Evolutionary conservation across 2,888 invertebrate species (phyloP), one percentile per base, ranked within the genome.

Genomic region (Dexiosoma caninum): DNA sequence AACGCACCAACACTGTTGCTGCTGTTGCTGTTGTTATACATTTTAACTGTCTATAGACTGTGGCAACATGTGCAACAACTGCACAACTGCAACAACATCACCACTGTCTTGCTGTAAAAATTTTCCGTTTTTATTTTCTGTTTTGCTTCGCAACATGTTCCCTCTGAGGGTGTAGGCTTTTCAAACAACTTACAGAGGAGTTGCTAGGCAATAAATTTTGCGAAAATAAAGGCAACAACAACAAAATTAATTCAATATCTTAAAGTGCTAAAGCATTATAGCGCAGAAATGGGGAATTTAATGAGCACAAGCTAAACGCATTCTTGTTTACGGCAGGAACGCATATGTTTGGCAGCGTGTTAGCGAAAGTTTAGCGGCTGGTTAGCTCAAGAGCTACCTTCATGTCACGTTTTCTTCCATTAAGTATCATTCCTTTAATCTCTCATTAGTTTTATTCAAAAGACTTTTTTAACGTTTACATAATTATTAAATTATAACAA

Each of bases 151-250:
- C 19, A 37, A 35, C 70, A 59, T 79, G 59, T 79, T 75, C 66
- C 21, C 64, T 75, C 70, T 19, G 79, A 79, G 79, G 79, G 79
- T 75, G 79, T 79, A 79, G 79, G 79, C 59, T 70, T 69, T 67
- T 71, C 62, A 12, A 59, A 37, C 57, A 51, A 60, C 40, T 10
- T 79, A 64, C 75, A 75, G 69, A 79, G 75, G 64, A 75, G 75
- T 75, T 62, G 19, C 59, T 51, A 53, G 42, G 71, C 71, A 51
- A 72, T 72, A 51, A 7, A 53, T 62, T 72, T 42, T 16, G 21
- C 32, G 23, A 21, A 51, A 14, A 35, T 12, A 16, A 66, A 16
- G 53, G 23, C 51, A 40, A 51, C 19, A 37, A n/a, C n/a, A n/a
- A n/a, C n/a, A 57, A 30, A 60, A 21, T 49, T 53, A 4, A 59